phyloP scores from a whole-genome alignment of 2,113 vertebrate genomes.

The Eupsittula cactorum region DNA sequence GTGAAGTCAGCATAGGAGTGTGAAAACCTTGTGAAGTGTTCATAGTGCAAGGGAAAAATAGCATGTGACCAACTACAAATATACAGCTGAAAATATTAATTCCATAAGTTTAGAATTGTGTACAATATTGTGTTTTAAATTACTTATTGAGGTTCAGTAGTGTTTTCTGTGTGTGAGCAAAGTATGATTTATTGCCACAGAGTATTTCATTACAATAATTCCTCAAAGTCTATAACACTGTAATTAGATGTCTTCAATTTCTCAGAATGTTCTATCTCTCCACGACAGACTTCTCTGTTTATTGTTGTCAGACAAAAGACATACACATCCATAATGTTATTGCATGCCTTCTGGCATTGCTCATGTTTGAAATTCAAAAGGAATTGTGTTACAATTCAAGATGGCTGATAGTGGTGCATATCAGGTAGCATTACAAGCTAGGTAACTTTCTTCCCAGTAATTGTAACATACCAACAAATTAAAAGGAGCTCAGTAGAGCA shows the following conservation, averaged over 20 bases:
- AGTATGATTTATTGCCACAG: not conserved
- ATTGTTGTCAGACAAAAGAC: not conserved
- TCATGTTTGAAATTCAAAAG: not conserved
- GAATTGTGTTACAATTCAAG: not conserved
- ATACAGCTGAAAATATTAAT: not conserved
- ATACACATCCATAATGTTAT: not conserved
- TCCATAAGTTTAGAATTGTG: not conserved
- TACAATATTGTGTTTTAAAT: not conserved
- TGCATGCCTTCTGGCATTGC: not conserved
- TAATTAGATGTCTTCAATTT: slow-evolving; percentile 2
- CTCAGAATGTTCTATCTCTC: not conserved
- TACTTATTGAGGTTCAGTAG: not conserved
- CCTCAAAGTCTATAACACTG: not conserved
- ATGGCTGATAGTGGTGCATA: not conserved
- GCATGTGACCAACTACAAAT: not conserved
- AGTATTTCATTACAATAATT: not conserved
- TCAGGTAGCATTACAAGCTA: not conserved
- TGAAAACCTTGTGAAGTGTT: not conserved
- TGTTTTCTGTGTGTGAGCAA: not conserved
- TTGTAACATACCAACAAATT: not conserved
- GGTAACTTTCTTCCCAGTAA: not conserved
- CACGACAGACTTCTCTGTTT: not conserved
- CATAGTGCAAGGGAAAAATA: not conserved
- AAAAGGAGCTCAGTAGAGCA: not conserved
- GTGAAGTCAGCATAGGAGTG: not conserved